phyloP scores from a whole-genome alignment of 2,797 vertebrate species.

The Alcedo atthis region DNA sequence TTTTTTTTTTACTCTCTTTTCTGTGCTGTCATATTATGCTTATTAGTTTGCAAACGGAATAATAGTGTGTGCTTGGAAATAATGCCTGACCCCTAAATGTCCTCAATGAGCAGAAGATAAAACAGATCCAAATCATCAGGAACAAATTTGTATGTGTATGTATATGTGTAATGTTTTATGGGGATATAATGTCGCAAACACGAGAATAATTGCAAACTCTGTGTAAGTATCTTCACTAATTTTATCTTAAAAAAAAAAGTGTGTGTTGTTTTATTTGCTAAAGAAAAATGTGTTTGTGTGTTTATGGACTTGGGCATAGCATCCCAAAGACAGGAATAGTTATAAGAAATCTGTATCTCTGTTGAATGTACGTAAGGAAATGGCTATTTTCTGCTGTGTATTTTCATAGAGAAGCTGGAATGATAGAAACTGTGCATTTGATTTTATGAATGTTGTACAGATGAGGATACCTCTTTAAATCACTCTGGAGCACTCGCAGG shows the following conservation, averaged over 20 bases:
- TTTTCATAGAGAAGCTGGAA: conserved; percentile 36
- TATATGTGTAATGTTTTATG: not conserved
- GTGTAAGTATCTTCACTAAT: conserved; percentile 80
- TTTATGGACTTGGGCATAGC: conserved; percentile 41
- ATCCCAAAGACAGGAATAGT: conserved; percentile 8
- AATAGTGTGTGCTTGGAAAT: conserved; percentile 52
- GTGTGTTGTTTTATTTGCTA: conserved; percentile 9
- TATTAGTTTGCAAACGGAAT: conserved; percentile 69
- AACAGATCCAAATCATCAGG: conserved; percentile 61
- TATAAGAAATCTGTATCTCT: conserved; percentile 49
- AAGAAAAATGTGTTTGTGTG: conserved; percentile 4
- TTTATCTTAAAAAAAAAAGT: conserved; percentile 16
- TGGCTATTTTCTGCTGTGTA: conserved; percentile 37
- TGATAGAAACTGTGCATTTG: conserved; percentile 34
- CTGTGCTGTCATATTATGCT: conserved; percentile 46
- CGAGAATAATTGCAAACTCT: conserved; percentile 73
- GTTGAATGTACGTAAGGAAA: conserved; percentile 51
- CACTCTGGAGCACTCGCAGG: conserved; percentile 30
- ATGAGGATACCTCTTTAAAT: conserved; percentile 74
- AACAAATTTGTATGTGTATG: not conserved
- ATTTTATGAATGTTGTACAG: conserved; percentile 64
- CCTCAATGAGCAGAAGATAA: conserved; percentile 75
- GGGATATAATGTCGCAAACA: conserved; percentile 65
- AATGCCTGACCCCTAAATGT: conserved; percentile 56
- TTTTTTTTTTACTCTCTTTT: conserved; percentile 21